Evolutionary conservation across 2,797 vertebrate species (phyloP).

Genomic region (Saxicola maurus): DNA sequence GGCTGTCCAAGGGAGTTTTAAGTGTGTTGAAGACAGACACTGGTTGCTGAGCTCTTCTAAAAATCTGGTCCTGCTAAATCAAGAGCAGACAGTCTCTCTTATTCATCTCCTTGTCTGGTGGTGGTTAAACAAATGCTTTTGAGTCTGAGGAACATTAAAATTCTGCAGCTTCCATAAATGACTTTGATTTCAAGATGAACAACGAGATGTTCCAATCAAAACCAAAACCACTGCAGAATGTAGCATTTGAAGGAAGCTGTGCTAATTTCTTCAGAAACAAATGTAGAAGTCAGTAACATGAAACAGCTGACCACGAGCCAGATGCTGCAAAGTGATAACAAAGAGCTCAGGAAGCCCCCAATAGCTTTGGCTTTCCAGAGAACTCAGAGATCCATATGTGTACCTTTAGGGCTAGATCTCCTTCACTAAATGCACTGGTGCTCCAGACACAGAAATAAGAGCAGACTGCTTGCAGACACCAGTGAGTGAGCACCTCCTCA

Average conservation of each 20-base stretch:
- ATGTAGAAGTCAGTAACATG: conserved; percentile 49
- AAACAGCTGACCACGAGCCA: conserved; percentile 57
- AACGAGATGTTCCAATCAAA: conserved; percentile 49
- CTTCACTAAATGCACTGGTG: not conserved
- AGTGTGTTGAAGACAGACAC: not conserved
- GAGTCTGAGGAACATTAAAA: conserved; percentile 58
- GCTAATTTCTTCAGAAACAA: conserved; percentile 55
- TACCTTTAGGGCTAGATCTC: not conserved
- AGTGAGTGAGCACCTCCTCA: not conserved
- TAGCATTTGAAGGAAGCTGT: conserved; percentile 30
- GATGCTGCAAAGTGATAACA: conserved; percentile 38
- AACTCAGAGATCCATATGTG: conserved; percentile 20
- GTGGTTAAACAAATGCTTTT: conserved; percentile 58
- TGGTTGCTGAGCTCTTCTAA: conserved; percentile 4
- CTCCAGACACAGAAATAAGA: not conserved
- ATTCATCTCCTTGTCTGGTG: conserved; percentile 55
- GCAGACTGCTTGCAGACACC: not conserved
- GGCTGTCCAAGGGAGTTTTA: not conserved
- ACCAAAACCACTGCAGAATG: conserved; percentile 20
- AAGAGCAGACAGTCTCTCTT: conserved; percentile 38
- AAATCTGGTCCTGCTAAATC: conserved; percentile 52
- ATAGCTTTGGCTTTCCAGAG: conserved; percentile 35
- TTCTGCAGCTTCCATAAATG: conserved; percentile 58
- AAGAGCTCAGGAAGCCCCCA: conserved; percentile 38
- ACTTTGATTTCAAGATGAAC: conserved; percentile 56